Percentiles rank a stretch among this genome's conserved stretches.
phyloP scores from a whole-genome alignment of 2,797 vertebrate genomes.

The Muscicapa comitata region DNA sequence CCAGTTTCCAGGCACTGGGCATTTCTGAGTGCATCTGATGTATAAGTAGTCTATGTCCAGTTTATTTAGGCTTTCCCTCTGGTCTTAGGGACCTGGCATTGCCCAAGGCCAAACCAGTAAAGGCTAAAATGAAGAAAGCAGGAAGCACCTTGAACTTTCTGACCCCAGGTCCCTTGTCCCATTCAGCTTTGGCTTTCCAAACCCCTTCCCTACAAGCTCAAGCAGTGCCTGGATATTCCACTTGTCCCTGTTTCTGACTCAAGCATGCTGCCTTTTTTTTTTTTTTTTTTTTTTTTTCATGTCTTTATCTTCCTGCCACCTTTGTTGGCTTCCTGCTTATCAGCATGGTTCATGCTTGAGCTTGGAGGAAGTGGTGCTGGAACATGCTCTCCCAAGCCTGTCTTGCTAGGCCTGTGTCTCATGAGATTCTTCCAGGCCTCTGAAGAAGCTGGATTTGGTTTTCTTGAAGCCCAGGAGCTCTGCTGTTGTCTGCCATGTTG shows the following conservation, averaged over 20 bases:
- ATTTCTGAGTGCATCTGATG: fast-evolving
- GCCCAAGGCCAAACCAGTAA: not conserved
- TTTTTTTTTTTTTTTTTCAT: not conserved
- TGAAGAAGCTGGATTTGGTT: not conserved
- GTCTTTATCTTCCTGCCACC: not conserved
- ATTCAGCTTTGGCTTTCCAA: not conserved
- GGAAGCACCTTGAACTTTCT: not conserved
- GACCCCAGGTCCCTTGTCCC: fast-evolving
- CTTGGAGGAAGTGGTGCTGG: not conserved
- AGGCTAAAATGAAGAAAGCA: not conserved
- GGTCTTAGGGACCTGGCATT: not conserved
- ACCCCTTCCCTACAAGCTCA: not conserved
- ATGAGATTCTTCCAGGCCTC: not conserved
- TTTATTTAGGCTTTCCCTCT: not conserved
- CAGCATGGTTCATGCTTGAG: not conserved
- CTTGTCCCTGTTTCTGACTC: not conserved
- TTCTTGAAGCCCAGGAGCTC: not conserved
- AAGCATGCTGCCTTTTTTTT: not conserved
- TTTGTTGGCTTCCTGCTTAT: not conserved
- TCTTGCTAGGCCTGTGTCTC: not conserved
- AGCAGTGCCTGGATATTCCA: not conserved
- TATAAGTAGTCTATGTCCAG: fast-evolving
- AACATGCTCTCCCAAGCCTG: not conserved
- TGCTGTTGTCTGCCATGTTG: not conserved
- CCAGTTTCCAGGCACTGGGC: not conserved